Evolutionary conservation across 2,113 vertebrate species (phyloP), one percentile per base, ranked within the genome.

Genomic region (Eolophus roseicapilla): DNA sequence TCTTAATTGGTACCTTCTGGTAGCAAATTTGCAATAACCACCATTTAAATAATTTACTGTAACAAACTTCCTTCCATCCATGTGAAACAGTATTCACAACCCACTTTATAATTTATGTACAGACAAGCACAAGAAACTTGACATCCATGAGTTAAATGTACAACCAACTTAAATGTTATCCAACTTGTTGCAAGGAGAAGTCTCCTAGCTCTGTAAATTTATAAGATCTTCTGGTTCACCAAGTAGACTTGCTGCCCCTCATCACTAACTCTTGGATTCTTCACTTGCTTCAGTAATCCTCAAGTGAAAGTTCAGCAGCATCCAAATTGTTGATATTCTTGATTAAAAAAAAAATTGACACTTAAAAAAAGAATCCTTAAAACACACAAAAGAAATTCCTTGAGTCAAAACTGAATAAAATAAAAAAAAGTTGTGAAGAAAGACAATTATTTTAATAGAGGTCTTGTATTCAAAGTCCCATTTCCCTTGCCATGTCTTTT

Each of bases 61-160:
- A 95, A 97, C 97, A 96, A 89, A 91, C 39, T 93, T 93, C 59
- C 77, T 95, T 97, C 96, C 91, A 92, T 76, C 85, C 70, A 82
- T 94, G 91, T 97, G 97, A 98, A 98, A 96, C 95, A 96, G 93
- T 95, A 97, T 95, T 97, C 97, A 98, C 96, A 95, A 95, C 84
- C 97, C 93, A 97, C 95, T 90, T 84, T 31, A 94, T 94, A 96
- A 97, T 96, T 95, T 97, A 97, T 96, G 84, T 97, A 98, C 98
- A 98, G 97, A 98, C 97, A 98, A 97, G 94, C 86, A 96, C 69
- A 93, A 98, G 96, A 97, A 97, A 97, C 83, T 96, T 83, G 74
- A 98, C 95, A 94, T 92, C 93, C 97, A 97, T 90, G 92, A 97
- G 96, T 97, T 96, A 97, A 97, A 97, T 95, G 92, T 96, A 98